phyloP scores from a whole-genome alignment of 1,140 invertebrate species.

The Atta colombica region DNA sequence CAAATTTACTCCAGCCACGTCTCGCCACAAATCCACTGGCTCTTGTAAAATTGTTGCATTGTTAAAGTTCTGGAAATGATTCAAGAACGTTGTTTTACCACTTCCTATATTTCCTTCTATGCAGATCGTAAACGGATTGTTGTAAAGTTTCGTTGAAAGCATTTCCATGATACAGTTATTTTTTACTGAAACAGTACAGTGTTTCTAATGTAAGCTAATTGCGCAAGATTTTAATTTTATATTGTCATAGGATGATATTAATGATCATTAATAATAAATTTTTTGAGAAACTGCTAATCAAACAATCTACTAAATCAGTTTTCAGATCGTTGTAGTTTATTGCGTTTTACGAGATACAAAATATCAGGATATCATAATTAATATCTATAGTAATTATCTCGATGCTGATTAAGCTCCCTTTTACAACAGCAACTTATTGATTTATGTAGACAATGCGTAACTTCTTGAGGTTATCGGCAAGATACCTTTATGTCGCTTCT shows the following conservation, averaged over 20 bases:
- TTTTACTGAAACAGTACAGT: slow-evolving; percentile 21
- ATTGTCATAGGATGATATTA: background rate
- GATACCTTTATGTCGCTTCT: slow-evolving; percentile 1
- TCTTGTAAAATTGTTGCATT: slow-evolving; percentile 88
- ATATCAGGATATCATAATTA: background rate
- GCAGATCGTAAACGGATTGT: slow-evolving; percentile 90
- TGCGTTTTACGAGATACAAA: slow-evolving; percentile 5
- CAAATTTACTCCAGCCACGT: slow-evolving; percentile 94
- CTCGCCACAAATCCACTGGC: slow-evolving; percentile 94
- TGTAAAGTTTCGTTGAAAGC: slow-evolving; percentile 45
- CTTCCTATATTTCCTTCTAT: slow-evolving; percentile 98
- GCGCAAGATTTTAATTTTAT: background rate
- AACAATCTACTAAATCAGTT: slow-evolving; percentile 13
- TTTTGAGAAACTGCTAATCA: background rate
- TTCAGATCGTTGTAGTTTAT: background rate
- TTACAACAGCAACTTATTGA: slow-evolving; percentile 1
- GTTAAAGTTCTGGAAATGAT: slow-evolving; percentile 91
- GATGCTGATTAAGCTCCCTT: background rate
- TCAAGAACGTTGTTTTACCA: slow-evolving; percentile 96
- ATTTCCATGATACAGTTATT: slow-evolving; percentile 2
- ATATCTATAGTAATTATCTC: slow-evolving; percentile 34
- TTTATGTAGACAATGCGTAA: background rate
- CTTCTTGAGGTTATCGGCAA: slow-evolving; percentile 10
- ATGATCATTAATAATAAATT: background rate
- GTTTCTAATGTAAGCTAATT: background rate